phyloP scores from a whole-genome alignment of 2,888 invertebrate genomes.

The Electrophaes corylata region DNA sequence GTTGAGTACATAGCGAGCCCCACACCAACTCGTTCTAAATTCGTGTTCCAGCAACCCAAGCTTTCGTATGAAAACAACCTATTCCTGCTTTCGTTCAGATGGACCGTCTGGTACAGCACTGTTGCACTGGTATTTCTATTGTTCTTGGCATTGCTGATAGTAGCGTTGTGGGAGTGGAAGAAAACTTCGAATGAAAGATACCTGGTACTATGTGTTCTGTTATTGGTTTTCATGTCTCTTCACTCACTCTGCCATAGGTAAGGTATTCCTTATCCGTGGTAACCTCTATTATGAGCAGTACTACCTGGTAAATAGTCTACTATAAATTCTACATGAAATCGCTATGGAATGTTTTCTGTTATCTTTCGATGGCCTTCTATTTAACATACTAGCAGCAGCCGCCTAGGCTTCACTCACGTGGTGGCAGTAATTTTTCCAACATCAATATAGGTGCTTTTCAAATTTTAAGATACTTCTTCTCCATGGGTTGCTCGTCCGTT shows the following conservation, averaged over 20 bases:
- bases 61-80: conserved; percentile 89
- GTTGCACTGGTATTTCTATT: conserved; percentile 73
- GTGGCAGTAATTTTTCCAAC: too few species aligned
- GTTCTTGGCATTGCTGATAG: conserved; percentile 64
- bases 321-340: too few species aligned
- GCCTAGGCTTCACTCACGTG: too few species aligned
- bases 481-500: too few species aligned
- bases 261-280: neutral
- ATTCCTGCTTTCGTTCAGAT: conserved; percentile 87
- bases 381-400: too few species aligned
- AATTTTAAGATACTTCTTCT: too few species aligned
- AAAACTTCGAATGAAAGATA: conserved; percentile 43
- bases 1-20: conserved; percentile 88
- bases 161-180: conserved; percentile 74
- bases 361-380: too few species aligned
- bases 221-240: neutral
- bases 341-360: too few species aligned
- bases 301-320: too few species aligned
- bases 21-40: conserved; percentile 87
- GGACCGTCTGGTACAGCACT: conserved; percentile 86
- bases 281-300: neutral
- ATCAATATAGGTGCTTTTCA: too few species aligned
- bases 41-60: conserved; percentile 89
- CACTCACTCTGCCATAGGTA: neutral
- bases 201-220: conserved; percentile 32